Evolutionary conservation across 2,888 invertebrate species (phyloP).

Genomic region (Eurois occulta): DNA sequence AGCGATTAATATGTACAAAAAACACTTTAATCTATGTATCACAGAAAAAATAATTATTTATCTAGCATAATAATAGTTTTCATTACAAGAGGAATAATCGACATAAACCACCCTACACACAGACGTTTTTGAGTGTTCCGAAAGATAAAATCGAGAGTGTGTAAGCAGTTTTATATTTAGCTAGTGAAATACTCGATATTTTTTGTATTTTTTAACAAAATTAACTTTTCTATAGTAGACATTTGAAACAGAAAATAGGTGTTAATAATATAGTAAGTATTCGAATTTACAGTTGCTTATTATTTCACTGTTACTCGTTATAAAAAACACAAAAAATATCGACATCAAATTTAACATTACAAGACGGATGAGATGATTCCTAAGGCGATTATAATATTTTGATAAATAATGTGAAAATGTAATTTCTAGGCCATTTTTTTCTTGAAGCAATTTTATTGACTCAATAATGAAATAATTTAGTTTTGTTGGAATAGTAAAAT

Average conservation of each 20-base stretch:
- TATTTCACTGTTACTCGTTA: too few species aligned
- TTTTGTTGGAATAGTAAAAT: background rate
- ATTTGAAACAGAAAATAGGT: background rate
- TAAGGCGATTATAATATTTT: conserved; percentile 62
- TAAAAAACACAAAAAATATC: conserved; percentile 53
- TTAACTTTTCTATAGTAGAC: background rate
- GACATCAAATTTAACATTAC: conserved; percentile 57
- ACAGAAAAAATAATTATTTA: conserved; percentile 90
- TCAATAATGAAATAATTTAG: conserved; percentile 27
- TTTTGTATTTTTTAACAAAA: conserved; percentile 42
- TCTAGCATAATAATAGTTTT: conserved; percentile 79
- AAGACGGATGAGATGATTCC: conserved; percentile 82
- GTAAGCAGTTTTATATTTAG: conserved; percentile 69
- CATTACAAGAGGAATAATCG: conserved; percentile 72
- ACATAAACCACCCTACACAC: conserved; percentile 70
- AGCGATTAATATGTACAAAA: conserved; percentile 85
- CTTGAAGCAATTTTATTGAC: conserved; percentile 54
- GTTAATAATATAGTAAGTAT: background rate
- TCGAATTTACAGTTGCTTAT: background rate
- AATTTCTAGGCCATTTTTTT: conserved; percentile 67
- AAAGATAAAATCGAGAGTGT: conserved; percentile 68
- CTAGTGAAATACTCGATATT: conserved; percentile 53
- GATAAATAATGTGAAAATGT: conserved; percentile 67
- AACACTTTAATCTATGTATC: conserved; percentile 88
- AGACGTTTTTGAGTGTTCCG: conserved; percentile 61